Evolutionary conservation across 2,113 vertebrate species (phyloP).

Genomic region (Hyaena hyaena): DNA sequence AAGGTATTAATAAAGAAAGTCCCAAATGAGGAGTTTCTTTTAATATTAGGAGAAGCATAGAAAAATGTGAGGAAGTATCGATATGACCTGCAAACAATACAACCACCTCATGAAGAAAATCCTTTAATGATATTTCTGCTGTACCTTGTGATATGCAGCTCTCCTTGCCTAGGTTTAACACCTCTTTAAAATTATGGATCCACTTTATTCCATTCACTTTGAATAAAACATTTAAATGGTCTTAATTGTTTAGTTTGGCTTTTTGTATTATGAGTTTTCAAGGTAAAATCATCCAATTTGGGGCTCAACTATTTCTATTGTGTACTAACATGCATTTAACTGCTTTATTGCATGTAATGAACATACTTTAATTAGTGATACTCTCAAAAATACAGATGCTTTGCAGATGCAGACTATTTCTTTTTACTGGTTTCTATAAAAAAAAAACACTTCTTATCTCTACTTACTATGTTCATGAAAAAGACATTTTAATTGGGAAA

Average conservation of each 20-base stretch:
- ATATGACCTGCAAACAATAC: background rate
- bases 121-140: background rate
- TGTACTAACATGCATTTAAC: background rate
- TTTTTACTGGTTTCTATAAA: background rate
- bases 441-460: background rate
- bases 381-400: background rate
- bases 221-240: conserved; percentile 32
- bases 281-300: background rate
- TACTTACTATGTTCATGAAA: background rate
- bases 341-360: background rate
- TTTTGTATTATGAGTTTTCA: conserved; percentile 44
- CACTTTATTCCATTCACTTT: background rate
- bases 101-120: background rate
- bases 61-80: conserved; percentile 15
- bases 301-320: background rate
- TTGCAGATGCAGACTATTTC: background rate
- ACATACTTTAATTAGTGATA: background rate
- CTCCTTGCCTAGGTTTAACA: background rate
- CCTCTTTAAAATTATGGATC: background rate
- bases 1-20: background rate
- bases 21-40: background rate
- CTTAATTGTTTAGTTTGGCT: background rate
- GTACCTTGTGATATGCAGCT: background rate
- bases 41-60: background rate
- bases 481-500: background rate